Percentiles rank a stretch among this genome's conserved stretches.
These are phyloP conservation scores for Nerophis ophidion DNA, from an alignment of 2,113 vertebrate genomes.

Conservation along the genomic window DNA sequence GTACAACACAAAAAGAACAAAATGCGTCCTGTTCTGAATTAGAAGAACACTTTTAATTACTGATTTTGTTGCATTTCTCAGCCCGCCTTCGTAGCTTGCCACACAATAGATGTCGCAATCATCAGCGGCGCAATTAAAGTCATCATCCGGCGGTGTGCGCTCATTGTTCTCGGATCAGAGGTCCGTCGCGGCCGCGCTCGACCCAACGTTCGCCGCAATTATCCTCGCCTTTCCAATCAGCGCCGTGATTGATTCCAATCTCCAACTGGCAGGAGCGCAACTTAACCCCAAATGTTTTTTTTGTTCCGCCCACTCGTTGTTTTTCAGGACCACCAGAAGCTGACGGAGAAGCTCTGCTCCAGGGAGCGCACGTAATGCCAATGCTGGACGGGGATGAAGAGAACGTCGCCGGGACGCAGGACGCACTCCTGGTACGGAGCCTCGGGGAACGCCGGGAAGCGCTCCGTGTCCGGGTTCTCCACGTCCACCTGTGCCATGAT, in stretches of 20 bases:
- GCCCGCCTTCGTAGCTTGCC: slow-evolving; percentile 19
- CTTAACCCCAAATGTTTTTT: neutral
- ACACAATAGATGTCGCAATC: slow-evolving; percentile 40
- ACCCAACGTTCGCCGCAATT: slow-evolving; percentile 36
- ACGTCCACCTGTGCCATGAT: slow-evolving; percentile 78
- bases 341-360: slow-evolving; percentile 92
- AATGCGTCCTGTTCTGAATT: slow-evolving; percentile 43
- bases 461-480: slow-evolving; percentile 79
- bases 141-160: slow-evolving; percentile 43
- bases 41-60: slow-evolving; percentile 37
- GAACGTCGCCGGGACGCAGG: slow-evolving; percentile 83
- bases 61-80: slow-evolving; percentile 25
- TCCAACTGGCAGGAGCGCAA: neutral
- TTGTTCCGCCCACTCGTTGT: neutral
- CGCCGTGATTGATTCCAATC: slow-evolving; percentile 11
- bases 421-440: slow-evolving; percentile 81
- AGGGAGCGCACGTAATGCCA: slow-evolving; percentile 92
- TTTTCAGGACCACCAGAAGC: slow-evolving; percentile 93
- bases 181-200: slow-evolving; percentile 27
- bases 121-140: slow-evolving; percentile 39
- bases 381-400: slow-evolving; percentile 85
- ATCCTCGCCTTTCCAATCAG: slow-evolving; percentile 12
- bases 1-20: slow-evolving; percentile 43
- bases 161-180: slow-evolving; percentile 43
- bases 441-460: slow-evolving; percentile 81